A percentile compares a stretch with the other conserved stretches of the same genome.
Conservation (phyloP, 2,797 vertebrate species). For the Psittacula echo region DNA sequence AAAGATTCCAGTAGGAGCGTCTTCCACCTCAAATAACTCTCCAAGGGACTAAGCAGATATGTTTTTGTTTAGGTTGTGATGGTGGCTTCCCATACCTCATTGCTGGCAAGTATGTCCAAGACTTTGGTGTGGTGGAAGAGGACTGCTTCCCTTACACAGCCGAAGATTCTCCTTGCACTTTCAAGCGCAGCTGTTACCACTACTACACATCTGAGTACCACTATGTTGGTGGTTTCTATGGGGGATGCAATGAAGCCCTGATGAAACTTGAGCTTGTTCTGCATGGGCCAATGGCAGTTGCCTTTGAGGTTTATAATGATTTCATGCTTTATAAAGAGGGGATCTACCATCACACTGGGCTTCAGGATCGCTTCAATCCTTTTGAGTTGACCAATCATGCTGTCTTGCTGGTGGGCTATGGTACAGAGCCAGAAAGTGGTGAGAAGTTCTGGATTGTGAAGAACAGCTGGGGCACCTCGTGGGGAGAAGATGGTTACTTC, state of each 20-base stretch:
- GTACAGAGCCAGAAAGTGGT: conserved; percentile 81
- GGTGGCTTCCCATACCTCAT: conserved; percentile 96
- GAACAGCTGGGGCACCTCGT: conserved; percentile 91
- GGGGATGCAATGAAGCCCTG: conserved; percentile 90
- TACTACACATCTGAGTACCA: conserved; percentile 87
- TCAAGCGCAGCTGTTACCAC: conserved; percentile 77
- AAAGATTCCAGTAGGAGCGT: background rate
- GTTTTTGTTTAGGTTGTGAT: conserved; percentile 84
- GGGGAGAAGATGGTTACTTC: conserved; percentile 95
- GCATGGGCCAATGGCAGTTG: conserved; percentile 87
- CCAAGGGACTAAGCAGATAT: background rate
- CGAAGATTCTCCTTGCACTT: conserved; percentile 78
- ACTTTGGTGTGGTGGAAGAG: conserved; percentile 94
- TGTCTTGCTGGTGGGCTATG: conserved; percentile 93
- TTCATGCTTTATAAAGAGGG: conserved; percentile 89
- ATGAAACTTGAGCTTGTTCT: conserved; percentile 93
- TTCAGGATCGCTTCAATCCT: conserved; percentile 86
- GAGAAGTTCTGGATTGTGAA: conserved; percentile 93
- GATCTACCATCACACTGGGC: conserved; percentile 92
- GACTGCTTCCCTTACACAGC: conserved; percentile 88
- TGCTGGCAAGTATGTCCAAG: conserved; percentile 91
- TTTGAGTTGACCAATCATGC: conserved; percentile 96
- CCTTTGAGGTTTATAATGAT: conserved; percentile 92
- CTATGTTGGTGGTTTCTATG: conserved; percentile 96
- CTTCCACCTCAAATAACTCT: background rate